Evolutionary conservation across 2,888 invertebrate species (phyloP), one percentile per base, ranked within the genome.

Genomic region (Lepetodrilus schrolli): DNA sequence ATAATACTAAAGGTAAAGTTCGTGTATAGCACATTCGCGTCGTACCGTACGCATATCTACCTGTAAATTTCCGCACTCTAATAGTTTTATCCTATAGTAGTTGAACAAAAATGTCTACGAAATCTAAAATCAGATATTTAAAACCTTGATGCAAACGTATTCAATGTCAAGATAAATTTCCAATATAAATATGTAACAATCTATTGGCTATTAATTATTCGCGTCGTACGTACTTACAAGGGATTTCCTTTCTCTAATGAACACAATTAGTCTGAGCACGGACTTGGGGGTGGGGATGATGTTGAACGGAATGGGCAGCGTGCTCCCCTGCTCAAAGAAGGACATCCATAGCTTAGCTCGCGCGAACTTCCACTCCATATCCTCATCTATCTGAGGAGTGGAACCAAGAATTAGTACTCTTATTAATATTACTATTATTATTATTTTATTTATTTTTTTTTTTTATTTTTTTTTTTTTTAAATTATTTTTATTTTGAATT

Each of bases 321-420:
- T 84, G 8, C 82, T 81, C 4, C 83, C 83, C 30, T 82, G 82
- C 51, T 84, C 84, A 17, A 86, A 78, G 75, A 82, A 86, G 17
- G 82, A 82, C 47, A 86, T 83, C 86, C 86, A 86, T 21, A 86
- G 75, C 66, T 83, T 83, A 49, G 86, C 84, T 0, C 86, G 78
- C 4, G 86, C 85, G 76, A 84, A 86, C 72, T 86, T 86, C 86
- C 86, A 86, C 72, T 86, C 86, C 10, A 81, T 78, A 72, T 86
- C 86, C 70, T 85, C 80, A 70, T 84, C 84, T 72, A 83, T 84
- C 86, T 86, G 43, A 37, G 7, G 38, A 37, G 38, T 10, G 7
- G 38, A 37, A 37, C 7, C 13, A 37, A 43, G 43, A 43, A 10
- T 43, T 17, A 17, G 4, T 43, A 10, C n/a, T 2, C 13, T n/a